A percentile compares a stretch with the other conserved stretches of the same genome.
phyloP scores from a whole-genome alignment of 2,888 invertebrate species.

The Melipona bicolor region DNA sequence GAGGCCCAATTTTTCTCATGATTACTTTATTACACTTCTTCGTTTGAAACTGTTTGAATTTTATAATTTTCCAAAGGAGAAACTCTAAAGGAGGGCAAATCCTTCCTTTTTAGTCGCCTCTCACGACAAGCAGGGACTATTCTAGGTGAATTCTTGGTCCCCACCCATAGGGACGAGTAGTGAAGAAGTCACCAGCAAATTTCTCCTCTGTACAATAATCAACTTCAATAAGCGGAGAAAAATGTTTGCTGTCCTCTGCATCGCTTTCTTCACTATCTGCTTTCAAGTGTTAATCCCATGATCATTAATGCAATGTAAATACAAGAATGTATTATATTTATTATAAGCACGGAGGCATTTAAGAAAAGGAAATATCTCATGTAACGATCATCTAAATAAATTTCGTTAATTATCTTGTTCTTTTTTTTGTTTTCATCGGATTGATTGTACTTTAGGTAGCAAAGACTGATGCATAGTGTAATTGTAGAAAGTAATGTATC shows the following conservation, averaged over 20 bases:
- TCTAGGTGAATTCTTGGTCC: background rate
- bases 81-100: background rate
- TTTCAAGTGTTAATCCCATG: background rate
- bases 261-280: background rate
- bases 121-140: background rate
- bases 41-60: too few species aligned
- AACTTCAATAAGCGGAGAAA: background rate
- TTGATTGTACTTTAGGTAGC: conserved; percentile 20
- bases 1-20: too few species aligned
- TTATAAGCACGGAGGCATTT: background rate
- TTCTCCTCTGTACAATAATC: too few species aligned
- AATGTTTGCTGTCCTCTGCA: background rate
- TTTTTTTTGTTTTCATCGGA: background rate
- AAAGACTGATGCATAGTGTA: conserved; percentile 51
- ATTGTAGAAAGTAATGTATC: conserved; percentile 17
- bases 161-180: background rate
- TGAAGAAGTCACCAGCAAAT: too few species aligned
- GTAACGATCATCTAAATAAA: background rate
- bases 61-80: too few species aligned
- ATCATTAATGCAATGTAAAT: conserved; percentile 10
- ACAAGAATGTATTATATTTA: conserved; percentile 38
- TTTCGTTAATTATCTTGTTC: background rate
- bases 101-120: background rate
- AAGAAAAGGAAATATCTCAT: background rate
- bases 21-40: too few species aligned